These are phyloP conservation scores for Hemicentrotus pulcherrimus DNA, from an alignment of 35 echinoderm and acorn worm genomes.

Conservation along the genomic window DNA sequence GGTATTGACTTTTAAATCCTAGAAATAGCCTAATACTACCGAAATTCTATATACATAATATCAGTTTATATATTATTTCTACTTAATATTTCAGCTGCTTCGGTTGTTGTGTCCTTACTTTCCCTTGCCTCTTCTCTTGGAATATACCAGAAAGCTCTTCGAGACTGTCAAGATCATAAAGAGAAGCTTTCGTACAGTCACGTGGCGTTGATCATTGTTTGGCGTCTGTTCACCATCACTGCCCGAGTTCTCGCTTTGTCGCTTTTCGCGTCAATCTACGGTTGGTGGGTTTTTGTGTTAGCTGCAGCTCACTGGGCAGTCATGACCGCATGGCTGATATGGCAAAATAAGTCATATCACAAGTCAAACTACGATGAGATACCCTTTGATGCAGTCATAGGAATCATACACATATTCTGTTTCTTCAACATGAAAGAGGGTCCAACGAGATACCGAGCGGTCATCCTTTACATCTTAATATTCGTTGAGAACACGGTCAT, in stretches of 20 bases:
- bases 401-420: conserved; percentile 91
- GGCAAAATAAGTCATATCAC: conserved; percentile 80
- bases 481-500: conserved; percentile 89
- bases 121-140: conserved; percentile 84
- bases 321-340: conserved; percentile 87
- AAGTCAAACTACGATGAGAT: conserved; percentile 72
- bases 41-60: no score
- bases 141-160: conserved; percentile 92
- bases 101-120: conserved; percentile 71
- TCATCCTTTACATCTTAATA: conserved; percentile 67
- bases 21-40: no score
- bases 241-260: conserved; percentile 82
- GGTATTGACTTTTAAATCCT: no score
- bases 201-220: conserved; percentile 66
- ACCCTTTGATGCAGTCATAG: conserved; percentile 89
- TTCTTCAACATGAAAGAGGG: conserved; percentile 99
- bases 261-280: conserved; percentile 73
- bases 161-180: conserved; percentile 76
- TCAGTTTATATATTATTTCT: not conserved
- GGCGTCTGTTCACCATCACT: conserved; percentile 85
- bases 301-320: conserved; percentile 75
- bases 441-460: conserved; percentile 64
- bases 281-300: conserved; percentile 80
- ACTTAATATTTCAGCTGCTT: conserved; percentile 63
- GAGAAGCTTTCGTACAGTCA: conserved; percentile 56